These are phyloP conservation scores for Neoseiulus cucumeris DNA, from an alignment of 1,140 invertebrate genomes.

Conservation along the genomic window DNA sequence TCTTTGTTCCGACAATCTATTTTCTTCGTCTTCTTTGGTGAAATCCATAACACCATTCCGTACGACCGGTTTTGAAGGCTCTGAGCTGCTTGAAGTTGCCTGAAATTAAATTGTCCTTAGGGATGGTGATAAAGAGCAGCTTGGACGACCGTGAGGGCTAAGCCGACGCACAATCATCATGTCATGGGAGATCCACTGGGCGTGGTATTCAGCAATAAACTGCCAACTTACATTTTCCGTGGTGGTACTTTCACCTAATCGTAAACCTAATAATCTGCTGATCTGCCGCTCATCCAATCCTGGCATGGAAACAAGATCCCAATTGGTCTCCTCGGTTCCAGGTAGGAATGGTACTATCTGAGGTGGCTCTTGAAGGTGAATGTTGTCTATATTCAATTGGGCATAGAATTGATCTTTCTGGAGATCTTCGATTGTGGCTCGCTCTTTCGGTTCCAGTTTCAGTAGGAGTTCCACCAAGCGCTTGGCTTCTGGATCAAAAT, in stretches of 20 bases:
- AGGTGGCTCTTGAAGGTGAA: slow-evolving; percentile 58
- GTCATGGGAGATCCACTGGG: too few relatives aligned
- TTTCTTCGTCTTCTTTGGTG: slow-evolving; percentile 26
- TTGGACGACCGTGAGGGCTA: too few relatives aligned
- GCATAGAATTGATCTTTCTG: slow-evolving; percentile 62
- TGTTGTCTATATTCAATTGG: slow-evolving; percentile 57
- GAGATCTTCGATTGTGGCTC: background rate
- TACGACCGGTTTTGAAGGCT: too few relatives aligned
- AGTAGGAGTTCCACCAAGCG: slow-evolving; percentile 72
- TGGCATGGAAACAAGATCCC: slow-evolving; percentile 30
- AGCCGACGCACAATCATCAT: too few relatives aligned
- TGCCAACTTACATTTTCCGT: background rate
- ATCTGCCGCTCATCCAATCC: slow-evolving; percentile 61
- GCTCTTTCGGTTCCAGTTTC: slow-evolving; percentile 28
- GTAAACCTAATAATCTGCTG: slow-evolving; percentile 47
- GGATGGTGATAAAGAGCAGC: too few relatives aligned
- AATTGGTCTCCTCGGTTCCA: slow-evolving; percentile 48
- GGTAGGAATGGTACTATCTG: slow-evolving; percentile 54
- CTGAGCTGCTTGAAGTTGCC: too few relatives aligned
- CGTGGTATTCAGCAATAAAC: too few relatives aligned
- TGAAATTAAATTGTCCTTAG: too few relatives aligned
- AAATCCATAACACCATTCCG: slow-evolving; percentile 20
- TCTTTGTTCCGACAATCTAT: slow-evolving; percentile 48
- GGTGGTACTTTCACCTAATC: slow-evolving; percentile 32
- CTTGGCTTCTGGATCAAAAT: slow-evolving; percentile 57